These are phyloP conservation scores for Pangasius larnaudii DNA, from an alignment of 2,797 vertebrate genomes.

Conservation along the genomic window DNA sequence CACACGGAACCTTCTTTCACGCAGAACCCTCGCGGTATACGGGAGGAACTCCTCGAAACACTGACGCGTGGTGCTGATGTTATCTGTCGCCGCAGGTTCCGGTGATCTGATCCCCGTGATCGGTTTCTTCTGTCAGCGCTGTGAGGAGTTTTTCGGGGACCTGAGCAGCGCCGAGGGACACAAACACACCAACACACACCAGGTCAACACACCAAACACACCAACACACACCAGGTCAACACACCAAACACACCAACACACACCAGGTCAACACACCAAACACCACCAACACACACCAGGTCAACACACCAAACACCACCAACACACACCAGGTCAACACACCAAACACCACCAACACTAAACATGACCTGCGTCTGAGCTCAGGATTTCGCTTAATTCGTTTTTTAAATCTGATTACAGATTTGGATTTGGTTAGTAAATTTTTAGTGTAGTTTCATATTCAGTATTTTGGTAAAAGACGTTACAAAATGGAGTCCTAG, in stretches of 20 bases:
- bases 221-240: too few relatives aligned
- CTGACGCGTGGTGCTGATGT: background rate
- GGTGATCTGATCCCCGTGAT: conserved; percentile 87
- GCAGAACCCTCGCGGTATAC: background rate
- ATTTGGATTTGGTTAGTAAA: background rate
- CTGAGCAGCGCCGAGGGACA: conserved; percentile 84
- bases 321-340: too few relatives aligned
- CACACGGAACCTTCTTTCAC: background rate
- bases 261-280: background rate
- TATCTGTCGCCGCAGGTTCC: conserved; percentile 75
- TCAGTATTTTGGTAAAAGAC: background rate
- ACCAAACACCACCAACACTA: conserved; percentile 43
- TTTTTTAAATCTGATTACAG: background rate
- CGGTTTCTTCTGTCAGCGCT: conserved; percentile 93
- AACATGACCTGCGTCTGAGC: background rate
- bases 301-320: background rate
- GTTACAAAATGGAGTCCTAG: background rate
- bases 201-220: conserved; percentile 43
- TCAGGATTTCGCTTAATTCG: background rate
- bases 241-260: conserved; percentile 41
- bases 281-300: too few relatives aligned
- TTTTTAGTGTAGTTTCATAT: background rate
- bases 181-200: background rate
- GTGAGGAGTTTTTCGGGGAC: conserved; percentile 92
- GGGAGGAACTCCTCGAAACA: too few relatives aligned